phyloP scores from a whole-genome alignment of 2,797 vertebrate species.

The Betta splendens region DNA sequence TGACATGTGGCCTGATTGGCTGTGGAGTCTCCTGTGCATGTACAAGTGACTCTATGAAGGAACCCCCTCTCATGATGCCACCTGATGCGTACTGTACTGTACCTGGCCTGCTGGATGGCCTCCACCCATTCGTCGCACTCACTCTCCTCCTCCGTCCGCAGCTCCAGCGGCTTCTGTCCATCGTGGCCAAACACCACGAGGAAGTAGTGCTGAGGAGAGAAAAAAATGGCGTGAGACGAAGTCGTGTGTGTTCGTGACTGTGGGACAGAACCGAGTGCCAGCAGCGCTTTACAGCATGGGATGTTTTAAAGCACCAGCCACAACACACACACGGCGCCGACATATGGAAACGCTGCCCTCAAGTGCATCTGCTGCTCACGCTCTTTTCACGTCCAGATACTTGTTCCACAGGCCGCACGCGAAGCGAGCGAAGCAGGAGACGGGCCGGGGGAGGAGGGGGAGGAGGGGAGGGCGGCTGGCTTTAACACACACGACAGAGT shows the following conservation, averaged over 20 bases:
- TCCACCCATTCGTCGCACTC: slow-evolving; percentile 97
- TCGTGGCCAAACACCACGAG: slow-evolving; percentile 96
- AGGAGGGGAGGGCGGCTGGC: slow-evolving; percentile 15
- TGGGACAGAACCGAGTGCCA: background rate
- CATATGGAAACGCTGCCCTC: slow-evolving; percentile 37
- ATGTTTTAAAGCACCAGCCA: slow-evolving; percentile 11
- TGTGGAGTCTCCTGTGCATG: too few species aligned
- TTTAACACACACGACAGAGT: slow-evolving; percentile 30
- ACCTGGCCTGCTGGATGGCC: slow-evolving; percentile 98
- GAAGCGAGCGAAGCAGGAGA: slow-evolving; percentile 24
- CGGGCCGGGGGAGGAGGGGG: background rate
- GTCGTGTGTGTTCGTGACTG: slow-evolving; percentile 4
- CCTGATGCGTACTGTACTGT: too few species aligned
- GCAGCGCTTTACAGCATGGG: background rate
- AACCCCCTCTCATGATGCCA: too few species aligned
- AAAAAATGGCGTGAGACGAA: slow-evolving; percentile 7
- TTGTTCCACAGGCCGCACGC: slow-evolving; percentile 7
- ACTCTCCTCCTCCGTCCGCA: slow-evolving; percentile 92
- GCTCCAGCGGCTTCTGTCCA: slow-evolving; percentile 95
- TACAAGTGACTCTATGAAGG: too few species aligned
- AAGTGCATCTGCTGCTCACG: slow-evolving; percentile 26
- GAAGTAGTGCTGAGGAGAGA: slow-evolving; percentile 88
- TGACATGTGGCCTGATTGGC: background rate
- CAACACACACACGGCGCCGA: slow-evolving; percentile 28
- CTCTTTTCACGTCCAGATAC: slow-evolving; percentile 30